A percentile compares a stretch with the other conserved stretches of the same genome.
Evolutionary conservation across 2,113 vertebrate species (phyloP).

Genomic region (Eurystomus gularis): DNA sequence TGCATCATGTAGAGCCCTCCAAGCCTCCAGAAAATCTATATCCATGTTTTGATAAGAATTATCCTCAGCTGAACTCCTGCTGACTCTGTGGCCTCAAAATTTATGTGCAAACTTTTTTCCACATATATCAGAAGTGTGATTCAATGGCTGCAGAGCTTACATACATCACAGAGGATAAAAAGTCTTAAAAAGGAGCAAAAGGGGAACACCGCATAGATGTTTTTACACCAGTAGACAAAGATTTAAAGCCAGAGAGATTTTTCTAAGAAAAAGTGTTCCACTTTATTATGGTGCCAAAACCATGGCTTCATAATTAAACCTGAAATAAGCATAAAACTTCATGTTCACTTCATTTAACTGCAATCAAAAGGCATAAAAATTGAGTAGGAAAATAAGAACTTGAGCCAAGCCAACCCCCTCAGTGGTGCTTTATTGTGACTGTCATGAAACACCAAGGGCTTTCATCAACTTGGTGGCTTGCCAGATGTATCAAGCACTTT

Average conservation of each 20-base stretch:
- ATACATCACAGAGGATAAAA: neutral
- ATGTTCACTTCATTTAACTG: neutral
- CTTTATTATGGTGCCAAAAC: neutral
- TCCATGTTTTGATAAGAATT: neutral
- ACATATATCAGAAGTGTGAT: neutral
- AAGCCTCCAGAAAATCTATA: neutral
- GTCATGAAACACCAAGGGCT: slow-evolving; percentile 13
- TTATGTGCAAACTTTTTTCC: neutral
- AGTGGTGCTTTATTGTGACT: neutral
- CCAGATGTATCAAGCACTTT: neutral
- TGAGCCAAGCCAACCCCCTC: slow-evolving; percentile 3
- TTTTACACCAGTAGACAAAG: neutral
- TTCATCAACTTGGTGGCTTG: slow-evolving; percentile 34
- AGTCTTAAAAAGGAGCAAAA: neutral
- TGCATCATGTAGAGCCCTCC: neutral
- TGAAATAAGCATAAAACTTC: slow-evolving; percentile 7
- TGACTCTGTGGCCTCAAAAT: neutral
- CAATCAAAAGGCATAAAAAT: slow-evolving; percentile 36
- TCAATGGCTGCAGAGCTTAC: neutral
- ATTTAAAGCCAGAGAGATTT: neutral
- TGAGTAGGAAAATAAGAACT: slow-evolving; percentile 17
- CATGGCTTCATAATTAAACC: slow-evolving; percentile 21
- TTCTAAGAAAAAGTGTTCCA: neutral
- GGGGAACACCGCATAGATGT: neutral
- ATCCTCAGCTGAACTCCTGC: neutral